Evolutionary conservation across 2,888 invertebrate genomes (phyloP).

Genomic region (Crematogaster levior): DNA sequence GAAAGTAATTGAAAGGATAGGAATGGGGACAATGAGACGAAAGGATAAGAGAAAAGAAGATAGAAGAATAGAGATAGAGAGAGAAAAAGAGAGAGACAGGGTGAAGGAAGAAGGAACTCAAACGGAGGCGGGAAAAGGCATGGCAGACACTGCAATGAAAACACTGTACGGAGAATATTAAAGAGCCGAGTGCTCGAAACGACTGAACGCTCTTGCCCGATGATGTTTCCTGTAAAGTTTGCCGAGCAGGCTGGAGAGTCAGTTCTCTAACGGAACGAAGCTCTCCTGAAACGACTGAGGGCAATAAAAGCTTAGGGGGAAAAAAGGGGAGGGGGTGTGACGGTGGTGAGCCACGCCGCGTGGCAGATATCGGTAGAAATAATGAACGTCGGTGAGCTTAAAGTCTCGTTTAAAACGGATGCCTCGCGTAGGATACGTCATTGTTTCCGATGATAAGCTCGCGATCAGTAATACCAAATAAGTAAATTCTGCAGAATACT

Average conservation of each 20-base stretch:
- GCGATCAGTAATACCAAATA: background rate
- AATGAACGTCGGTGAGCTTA: slow-evolving; percentile 58
- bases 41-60: slow-evolving; percentile 25
- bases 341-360: background rate
- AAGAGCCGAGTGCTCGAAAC: slow-evolving; percentile 58
- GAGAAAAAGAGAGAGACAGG: slow-evolving; percentile 15
- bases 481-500: background rate
- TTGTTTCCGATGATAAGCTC: slow-evolving; percentile 53
- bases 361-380: slow-evolving; percentile 52
- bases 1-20: slow-evolving; percentile 54
- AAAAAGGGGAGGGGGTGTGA: background rate
- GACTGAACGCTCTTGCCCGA: slow-evolving; percentile 51
- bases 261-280: slow-evolving; percentile 37
- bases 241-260: slow-evolving; percentile 23
- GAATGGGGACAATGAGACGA: slow-evolving; percentile 29
- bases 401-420: slow-evolving; percentile 41
- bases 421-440: slow-evolving; percentile 22
- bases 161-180: slow-evolving; percentile 57
- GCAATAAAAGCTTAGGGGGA: slow-evolving; percentile 53
- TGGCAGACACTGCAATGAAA: slow-evolving; percentile 56
- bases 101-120: background rate
- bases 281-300: slow-evolving; percentile 46
- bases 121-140: slow-evolving; percentile 21
- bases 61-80: background rate
- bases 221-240: slow-evolving; percentile 60